Conservation (phyloP, 1,140 invertebrate genomes). For the Bombus ignitus region DNA sequence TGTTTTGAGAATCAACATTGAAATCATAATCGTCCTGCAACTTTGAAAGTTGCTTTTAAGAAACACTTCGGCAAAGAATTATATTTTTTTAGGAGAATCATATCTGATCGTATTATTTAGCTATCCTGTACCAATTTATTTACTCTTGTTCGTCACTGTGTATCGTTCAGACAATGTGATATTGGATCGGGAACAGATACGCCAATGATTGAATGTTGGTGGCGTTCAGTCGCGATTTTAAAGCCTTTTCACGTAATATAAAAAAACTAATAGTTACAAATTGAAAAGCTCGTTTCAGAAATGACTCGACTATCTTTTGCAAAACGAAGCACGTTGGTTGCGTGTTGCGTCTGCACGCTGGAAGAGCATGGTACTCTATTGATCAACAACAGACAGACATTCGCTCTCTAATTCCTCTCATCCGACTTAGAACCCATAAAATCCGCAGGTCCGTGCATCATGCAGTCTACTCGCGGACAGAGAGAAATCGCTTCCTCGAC, state of each 20-base stretch:
- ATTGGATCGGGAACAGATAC: too few relatives aligned
- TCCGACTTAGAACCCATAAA: slow-evolving; percentile 31
- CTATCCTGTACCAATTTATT: too few relatives aligned
- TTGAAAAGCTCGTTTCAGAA: not conserved
- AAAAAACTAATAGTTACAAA: not conserved
- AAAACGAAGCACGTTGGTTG: not conserved
- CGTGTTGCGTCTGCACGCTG: not conserved
- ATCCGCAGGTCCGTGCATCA: slow-evolving; percentile 11
- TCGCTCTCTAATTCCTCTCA: slow-evolving; percentile 27
- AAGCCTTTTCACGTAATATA: not conserved
- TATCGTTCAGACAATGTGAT: too few relatives aligned
- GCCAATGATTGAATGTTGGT: not conserved
- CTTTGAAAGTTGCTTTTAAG: too few relatives aligned
- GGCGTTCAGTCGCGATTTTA: not conserved
- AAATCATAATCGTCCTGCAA: too few relatives aligned
- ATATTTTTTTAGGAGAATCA: too few relatives aligned
- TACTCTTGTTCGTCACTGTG: too few relatives aligned
- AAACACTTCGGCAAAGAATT: too few relatives aligned
- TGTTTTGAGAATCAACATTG: too few relatives aligned
- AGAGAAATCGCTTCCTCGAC: slow-evolving; percentile 40
- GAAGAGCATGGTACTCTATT: not conserved
- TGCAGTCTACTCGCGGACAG: slow-evolving; percentile 20
- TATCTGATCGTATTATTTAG: not conserved
- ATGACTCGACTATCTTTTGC: not conserved
- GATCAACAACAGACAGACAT: not conserved